phyloP scores from a whole-genome alignment of 2,113 vertebrate genomes.

The Cochlearius cochlearius region DNA sequence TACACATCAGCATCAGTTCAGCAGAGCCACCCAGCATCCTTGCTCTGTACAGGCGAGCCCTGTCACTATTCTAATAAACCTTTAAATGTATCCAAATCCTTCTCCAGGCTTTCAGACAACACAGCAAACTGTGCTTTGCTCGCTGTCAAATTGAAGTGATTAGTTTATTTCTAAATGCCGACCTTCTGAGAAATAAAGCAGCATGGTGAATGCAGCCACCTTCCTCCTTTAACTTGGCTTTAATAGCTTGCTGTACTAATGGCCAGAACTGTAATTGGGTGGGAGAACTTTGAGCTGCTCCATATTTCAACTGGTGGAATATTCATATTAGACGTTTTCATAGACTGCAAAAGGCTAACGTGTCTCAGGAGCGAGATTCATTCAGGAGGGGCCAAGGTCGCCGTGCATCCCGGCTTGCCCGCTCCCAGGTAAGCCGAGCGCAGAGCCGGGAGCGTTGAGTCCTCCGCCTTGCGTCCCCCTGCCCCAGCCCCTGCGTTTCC shows the following conservation, averaged over 20 bases:
- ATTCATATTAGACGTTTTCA: neutral
- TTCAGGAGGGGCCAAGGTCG: neutral
- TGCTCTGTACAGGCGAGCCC: neutral
- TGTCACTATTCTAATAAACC: neutral
- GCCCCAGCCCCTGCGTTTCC: neutral
- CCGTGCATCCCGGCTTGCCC: rapidly evolving
- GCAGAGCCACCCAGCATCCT: neutral
- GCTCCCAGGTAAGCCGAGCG: neutral
- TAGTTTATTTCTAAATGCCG: neutral
- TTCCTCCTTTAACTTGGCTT: neutral
- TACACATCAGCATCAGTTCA: neutral
- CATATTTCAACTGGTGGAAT: neutral
- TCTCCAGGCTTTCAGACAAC: neutral
- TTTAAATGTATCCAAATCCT: slow-evolving; percentile 18
- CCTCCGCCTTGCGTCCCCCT: neutral
- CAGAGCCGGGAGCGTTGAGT: rapidly evolving
- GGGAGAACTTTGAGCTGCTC: neutral
- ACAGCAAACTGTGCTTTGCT: neutral
- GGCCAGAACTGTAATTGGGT: neutral
- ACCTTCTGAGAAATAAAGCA: neutral
- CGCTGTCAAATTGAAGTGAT: neutral
- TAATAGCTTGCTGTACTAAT: neutral
- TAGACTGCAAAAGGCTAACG: neutral
- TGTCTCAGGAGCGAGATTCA: neutral
- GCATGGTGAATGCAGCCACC: neutral